Base-by-base conservation (phyloP, 2,888 invertebrate species). In the Chrysodeixis includens region DNA sequence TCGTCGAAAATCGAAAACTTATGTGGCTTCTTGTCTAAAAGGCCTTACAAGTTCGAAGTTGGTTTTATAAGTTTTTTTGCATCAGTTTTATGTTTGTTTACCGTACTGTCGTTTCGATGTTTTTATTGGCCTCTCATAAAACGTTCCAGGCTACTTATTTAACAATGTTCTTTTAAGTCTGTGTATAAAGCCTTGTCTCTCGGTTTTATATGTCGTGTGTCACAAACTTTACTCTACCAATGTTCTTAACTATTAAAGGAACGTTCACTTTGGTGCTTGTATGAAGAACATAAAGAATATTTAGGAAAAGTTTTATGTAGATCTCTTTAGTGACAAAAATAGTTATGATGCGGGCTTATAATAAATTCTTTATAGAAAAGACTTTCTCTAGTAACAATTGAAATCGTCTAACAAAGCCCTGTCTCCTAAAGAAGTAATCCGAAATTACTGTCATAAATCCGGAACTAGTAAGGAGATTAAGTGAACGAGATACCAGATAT, bases 391-490 rank as follows among this genome's bases (percentile, higher is more conserved):
- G 40, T 40, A n/a, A 40, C 40, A 40, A 40, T n/a, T 40, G 40
- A 40, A 40, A 5, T 40, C 20, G 20, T 49, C 16, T 10, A 12
- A 49, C 46, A 20, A 46, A 16, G 10, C 9, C 10, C 2, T 20
- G 3, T 18, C 46, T 46, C 18, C 10, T 5, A 22, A 12, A 54
- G 32, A 54, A 54, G 8, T 18, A 18, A 46, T 52, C 46, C 52
- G 32, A 75, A 62, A 75, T 65, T 55, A 35, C 59, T 20, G 2
- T 60, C 49, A 60, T 68, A 68, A 66, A 80, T 73, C 16, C 5
- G 20, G 57, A 68, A 69, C 59, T 57, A 60, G 54, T 51, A 57
- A 56, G 26, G 18, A 70, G 75, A 66, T 77, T 77, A 77, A 69
- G 62, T 51, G 51, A 35, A 69, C 58, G 53, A 49, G 58, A 56